Conservation (phyloP, 2,888 invertebrate species). For the Drosophila helvetica region DNA sequence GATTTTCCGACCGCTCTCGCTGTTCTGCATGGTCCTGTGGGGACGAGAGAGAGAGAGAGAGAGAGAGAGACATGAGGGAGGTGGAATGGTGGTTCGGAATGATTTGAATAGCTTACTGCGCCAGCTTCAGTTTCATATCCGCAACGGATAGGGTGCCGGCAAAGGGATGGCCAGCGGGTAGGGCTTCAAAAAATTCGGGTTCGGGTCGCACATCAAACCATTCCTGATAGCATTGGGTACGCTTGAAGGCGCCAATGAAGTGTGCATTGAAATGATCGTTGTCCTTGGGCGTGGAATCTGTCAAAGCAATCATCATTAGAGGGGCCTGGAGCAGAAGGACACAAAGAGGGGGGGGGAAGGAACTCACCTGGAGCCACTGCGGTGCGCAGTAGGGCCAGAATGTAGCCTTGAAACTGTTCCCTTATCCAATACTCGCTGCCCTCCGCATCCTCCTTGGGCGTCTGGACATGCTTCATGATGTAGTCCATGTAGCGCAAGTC, state of each 20-base stretch:
- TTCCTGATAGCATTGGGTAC: slow-evolving; percentile 93
- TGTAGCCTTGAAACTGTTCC: slow-evolving; percentile 95
- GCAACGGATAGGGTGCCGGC: slow-evolving; percentile 96
- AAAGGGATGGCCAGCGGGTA: slow-evolving; percentile 95
- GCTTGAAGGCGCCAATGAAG: slow-evolving; percentile 93
- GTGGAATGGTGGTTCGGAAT: not conserved
- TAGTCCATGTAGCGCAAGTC: slow-evolving; percentile 98
- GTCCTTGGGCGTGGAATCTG: slow-evolving; percentile 89
- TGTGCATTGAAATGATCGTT: slow-evolving; percentile 94
- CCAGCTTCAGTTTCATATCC: slow-evolving; percentile 95
- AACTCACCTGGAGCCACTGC: slow-evolving; percentile 83
- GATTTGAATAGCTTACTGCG: slow-evolving; percentile 85
- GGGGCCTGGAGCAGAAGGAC: too few species aligned
- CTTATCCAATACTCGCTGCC: slow-evolving; percentile 99
- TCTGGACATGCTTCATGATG: slow-evolving; percentile 90
- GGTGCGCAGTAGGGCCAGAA: slow-evolving; percentile 92
- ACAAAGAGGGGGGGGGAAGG: too few species aligned
- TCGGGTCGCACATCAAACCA: slow-evolving; percentile 90
- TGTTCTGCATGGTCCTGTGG: slow-evolving; percentile 95
- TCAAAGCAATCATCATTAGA: not conserved
- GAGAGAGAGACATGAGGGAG: too few species aligned
- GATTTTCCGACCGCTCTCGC: slow-evolving; percentile 95
- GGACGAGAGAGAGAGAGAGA: not conserved
- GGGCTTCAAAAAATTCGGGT: slow-evolving; percentile 87
- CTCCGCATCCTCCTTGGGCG: slow-evolving; percentile 89